Conservation (phyloP, 2,797 vertebrate species). For the Helarctos malayanus region DNA sequence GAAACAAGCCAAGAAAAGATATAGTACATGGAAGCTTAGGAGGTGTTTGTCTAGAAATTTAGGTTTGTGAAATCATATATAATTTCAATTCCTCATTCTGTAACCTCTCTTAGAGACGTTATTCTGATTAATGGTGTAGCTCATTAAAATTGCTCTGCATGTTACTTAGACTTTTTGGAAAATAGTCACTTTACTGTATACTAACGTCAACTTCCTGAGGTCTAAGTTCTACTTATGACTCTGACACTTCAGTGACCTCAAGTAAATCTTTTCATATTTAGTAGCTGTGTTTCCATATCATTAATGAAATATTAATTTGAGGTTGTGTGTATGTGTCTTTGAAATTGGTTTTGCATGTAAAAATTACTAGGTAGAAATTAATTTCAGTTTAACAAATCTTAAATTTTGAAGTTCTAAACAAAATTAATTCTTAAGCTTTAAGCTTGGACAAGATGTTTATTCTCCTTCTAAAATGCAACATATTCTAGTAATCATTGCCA, state of each 20-base stretch:
- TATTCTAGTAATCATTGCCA: neutral
- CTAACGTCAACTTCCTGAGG: neutral
- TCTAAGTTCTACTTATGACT: neutral
- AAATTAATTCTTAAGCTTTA: constrained; percentile 21
- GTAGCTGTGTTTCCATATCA: neutral
- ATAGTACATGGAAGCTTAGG: neutral
- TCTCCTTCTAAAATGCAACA: constrained; percentile 18
- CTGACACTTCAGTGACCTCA: neutral
- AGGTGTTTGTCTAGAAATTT: neutral
- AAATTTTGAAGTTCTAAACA: constrained; percentile 2
- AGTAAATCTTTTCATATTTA: constrained; percentile 8
- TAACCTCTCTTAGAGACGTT: neutral
- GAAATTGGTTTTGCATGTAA: neutral
- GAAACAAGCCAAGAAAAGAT: neutral
- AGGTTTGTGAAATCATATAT: neutral
- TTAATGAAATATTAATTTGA: constrained; percentile 48
- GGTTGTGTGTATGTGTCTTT: neutral
- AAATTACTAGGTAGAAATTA: constrained; percentile 29
- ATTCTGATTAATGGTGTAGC: constrained; percentile 1
- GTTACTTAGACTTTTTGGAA: neutral
- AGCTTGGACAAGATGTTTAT: neutral
- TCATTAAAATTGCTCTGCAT: neutral
- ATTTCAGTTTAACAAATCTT: constrained; percentile 4
- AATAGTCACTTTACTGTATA: neutral
- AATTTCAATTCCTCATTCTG: constrained; percentile 36